Evolutionary conservation across 35 echinoderm and acorn worm genomes (phyloP).

Genomic region (Apostichopus californicus): DNA sequence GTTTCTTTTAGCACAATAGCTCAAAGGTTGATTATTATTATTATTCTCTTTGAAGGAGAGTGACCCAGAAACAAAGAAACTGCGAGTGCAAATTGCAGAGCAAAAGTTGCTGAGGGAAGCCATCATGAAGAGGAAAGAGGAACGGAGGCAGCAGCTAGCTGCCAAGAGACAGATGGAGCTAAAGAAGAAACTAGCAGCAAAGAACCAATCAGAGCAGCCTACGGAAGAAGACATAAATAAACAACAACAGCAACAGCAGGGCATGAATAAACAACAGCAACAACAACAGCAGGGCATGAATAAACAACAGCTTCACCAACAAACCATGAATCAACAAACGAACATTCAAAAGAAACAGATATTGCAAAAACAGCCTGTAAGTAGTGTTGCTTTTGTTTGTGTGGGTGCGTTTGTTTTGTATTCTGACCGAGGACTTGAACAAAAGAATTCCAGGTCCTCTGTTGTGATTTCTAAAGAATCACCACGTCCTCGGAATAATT

Average conservation of each 20-base stretch:
- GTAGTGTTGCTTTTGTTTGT: neutral
- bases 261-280: slow-evolving; percentile 51
- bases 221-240: neutral
- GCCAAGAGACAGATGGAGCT: slow-evolving; percentile 72
- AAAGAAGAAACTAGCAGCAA: slow-evolving; percentile 77
- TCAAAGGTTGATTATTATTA: no score
- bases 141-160: slow-evolving; percentile 82
- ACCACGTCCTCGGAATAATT: no score
- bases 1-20: no score
- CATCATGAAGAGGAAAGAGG: slow-evolving; percentile 84
- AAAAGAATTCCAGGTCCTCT: no score
- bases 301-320: slow-evolving; percentile 16
- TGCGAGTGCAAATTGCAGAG: slow-evolving; percentile 80
- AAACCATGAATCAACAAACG: slow-evolving; percentile 55
- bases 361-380: slow-evolving; percentile 1
- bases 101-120: slow-evolving; percentile 86
- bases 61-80: slow-evolving; percentile 70
- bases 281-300: slow-evolving; percentile 8
- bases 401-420: neutral
- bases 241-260: slow-evolving; percentile 15
- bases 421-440: no score
- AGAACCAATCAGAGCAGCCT: slow-evolving; percentile 46
- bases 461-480: neutral
- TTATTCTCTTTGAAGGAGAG: neutral
- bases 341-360: slow-evolving; percentile 39